A percentile compares a stretch with the other conserved stretches of the same genome.
Evolutionary conservation across 1,140 invertebrate species (phyloP).

Genomic region (Zaprionus nigranus): DNA sequence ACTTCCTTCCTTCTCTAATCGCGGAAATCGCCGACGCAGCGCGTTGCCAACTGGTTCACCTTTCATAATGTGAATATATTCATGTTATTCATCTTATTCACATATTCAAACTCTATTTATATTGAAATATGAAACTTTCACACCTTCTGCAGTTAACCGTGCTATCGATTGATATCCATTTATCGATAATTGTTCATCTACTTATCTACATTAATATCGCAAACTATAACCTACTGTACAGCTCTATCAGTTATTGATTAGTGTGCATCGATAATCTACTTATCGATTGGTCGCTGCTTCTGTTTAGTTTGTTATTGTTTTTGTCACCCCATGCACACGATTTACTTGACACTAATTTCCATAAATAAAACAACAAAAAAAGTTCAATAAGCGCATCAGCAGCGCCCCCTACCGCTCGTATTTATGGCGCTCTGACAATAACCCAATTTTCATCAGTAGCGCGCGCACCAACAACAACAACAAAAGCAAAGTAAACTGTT

Average conservation of each 20-base stretch:
- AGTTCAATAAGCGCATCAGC: conserved; percentile 60
- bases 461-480: conserved; percentile 35
- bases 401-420: conserved; percentile 27
- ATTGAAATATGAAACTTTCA: background rate
- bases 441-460: conserved; percentile 77
- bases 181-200: conserved; percentile 14
- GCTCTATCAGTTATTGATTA: conserved; percentile 30
- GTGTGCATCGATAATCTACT: too few species aligned
- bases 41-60: conserved; percentile 65
- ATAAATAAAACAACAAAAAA: conserved; percentile 75
- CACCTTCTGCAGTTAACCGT: background rate
- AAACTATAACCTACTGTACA: too few species aligned
- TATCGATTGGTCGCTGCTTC: background rate
- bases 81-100: background rate
- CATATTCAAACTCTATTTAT: background rate
- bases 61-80: conserved; percentile 35
- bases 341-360: conserved; percentile 83
- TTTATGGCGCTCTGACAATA: conserved; percentile 70
- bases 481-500: conserved; percentile 27
- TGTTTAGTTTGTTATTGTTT: conserved; percentile 16
- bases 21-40: conserved; percentile 53
- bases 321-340: conserved; percentile 67
- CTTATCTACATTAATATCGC: too few species aligned
- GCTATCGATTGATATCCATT: conserved; percentile 50
- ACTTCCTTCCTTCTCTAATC: conserved; percentile 56